Evolutionary conservation across 2,888 invertebrate species (phyloP), one percentile per base, ranked within the genome.

Genomic region (Spilarctia lutea): DNA sequence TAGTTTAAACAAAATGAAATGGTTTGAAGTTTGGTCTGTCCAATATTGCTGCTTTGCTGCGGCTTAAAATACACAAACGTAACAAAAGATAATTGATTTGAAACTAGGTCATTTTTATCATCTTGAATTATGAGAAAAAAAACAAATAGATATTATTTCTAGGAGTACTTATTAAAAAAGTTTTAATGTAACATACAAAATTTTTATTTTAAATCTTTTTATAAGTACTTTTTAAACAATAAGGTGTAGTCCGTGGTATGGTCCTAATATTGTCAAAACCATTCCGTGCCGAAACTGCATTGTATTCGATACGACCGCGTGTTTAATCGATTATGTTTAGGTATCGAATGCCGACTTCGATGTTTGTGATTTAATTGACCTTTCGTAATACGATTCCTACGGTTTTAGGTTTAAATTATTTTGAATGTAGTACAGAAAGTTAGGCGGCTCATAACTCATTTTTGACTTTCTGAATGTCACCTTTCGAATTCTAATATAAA

Each of bases 311-410:
- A 83, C 82, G 89, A 87, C 86, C 87, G 91, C 94, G 93, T 94
- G 93, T 91, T 93, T 90, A 94, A 95, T 95, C 94, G 92, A 95
- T 95, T 95, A 89, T 89, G 87, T 91, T 93, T 92, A 93, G 92
- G 93, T 90, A 89, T 94, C 92, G 91, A 91, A 91, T 94, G 91
- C 91, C 84, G 85, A 79, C 83, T 86, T 82, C 84, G 85, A 89
- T 87, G 84, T 89, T 89, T 83, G 84, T 76, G 78, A 84, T 88
- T 86, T 85, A 86, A 86, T 89, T 87, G 82, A 85, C 83, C 81
- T 83, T 84, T 81, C 75, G 79, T 74, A 74, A 79, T 84, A 81
- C 74, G 79, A 82, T 73, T 73, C 77, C 76, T 79, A 72, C 68
- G 72, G 76, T 70, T 82, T 82, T 81, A 69, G 68, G 39, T 81